Percentiles rank a stretch among this genome's conserved stretches.
Conservation (phyloP, 2,113 vertebrate species). For the Gorsachius goisagi region DNA sequence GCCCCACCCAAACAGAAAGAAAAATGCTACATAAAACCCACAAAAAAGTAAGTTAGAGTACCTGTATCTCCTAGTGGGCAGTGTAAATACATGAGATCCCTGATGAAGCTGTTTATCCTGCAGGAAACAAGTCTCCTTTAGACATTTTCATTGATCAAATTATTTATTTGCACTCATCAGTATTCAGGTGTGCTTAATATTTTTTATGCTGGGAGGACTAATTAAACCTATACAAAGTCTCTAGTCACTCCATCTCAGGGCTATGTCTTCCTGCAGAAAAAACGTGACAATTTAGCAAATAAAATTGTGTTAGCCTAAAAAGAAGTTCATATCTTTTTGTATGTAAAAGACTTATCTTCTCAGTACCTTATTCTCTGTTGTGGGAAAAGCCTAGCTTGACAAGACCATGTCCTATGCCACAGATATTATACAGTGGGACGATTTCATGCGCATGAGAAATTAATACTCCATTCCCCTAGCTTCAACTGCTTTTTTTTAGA, state of each 20-base stretch:
- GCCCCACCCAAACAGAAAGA: neutral
- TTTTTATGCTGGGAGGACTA: neutral
- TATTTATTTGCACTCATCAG: constrained; percentile 16
- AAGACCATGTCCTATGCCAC: neutral
- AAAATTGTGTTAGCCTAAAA: neutral
- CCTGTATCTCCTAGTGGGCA: neutral
- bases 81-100: neutral
- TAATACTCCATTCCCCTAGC: neutral
- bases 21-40: neutral
- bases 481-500: neutral
- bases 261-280: neutral
- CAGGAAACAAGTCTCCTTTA: neutral
- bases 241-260: neutral
- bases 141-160: constrained; percentile 13
- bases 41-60: neutral
- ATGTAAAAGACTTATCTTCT: neutral
- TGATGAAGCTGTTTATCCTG: neutral
- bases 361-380: neutral
- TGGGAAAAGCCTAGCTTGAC: neutral
- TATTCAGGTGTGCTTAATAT: neutral
- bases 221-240: constrained; percentile 15
- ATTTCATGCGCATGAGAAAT: neutral
- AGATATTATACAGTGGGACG: neutral
- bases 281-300: neutral
- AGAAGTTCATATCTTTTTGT: neutral